Percentiles rank a stretch among this genome's conserved stretches.
Evolutionary conservation across 2,888 invertebrate species (phyloP).

Genomic region (Apamea anceps): DNA sequence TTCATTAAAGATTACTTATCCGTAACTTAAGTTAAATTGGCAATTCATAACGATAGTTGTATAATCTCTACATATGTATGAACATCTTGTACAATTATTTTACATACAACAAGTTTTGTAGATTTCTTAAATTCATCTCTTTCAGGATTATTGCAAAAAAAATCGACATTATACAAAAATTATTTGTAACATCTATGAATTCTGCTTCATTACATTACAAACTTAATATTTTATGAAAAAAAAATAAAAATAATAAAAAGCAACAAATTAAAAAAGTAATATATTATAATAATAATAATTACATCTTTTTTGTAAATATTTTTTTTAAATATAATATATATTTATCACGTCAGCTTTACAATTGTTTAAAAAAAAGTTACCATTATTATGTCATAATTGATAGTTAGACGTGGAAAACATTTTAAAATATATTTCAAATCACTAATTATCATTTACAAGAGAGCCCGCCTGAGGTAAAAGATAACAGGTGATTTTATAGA

Average conservation of each 20-base stretch:
- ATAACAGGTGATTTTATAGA: neutral
- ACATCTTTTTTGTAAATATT: no score
- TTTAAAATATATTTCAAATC: neutral
- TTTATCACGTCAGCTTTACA: neutral
- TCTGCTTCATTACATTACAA: neutral
- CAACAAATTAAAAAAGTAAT: no score
- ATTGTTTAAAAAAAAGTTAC: neutral
- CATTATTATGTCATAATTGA: neutral
- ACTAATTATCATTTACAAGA: slow-evolving; percentile 20
- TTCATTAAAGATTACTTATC: neutral
- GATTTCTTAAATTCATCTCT: neutral
- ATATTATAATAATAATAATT: no score
- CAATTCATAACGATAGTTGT: slow-evolving; percentile 24
- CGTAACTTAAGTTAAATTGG: slow-evolving; percentile 29
- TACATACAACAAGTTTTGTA: neutral
- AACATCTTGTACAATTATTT: neutral
- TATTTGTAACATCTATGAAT: neutral
- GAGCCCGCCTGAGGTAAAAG: slow-evolving; percentile 16
- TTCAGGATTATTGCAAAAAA: neutral
- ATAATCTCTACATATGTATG: neutral
- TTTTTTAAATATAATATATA: no score
- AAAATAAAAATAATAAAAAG: no score
- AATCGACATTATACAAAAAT: neutral
- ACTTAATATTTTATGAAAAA: neutral
- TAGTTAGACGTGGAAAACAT: neutral